A percentile compares a stretch with the other conserved stretches of the same genome.
These are phyloP conservation scores for Scaptomyza flava DNA, from an alignment of 2,888 invertebrate genomes.

Conservation along the genomic window DNA sequence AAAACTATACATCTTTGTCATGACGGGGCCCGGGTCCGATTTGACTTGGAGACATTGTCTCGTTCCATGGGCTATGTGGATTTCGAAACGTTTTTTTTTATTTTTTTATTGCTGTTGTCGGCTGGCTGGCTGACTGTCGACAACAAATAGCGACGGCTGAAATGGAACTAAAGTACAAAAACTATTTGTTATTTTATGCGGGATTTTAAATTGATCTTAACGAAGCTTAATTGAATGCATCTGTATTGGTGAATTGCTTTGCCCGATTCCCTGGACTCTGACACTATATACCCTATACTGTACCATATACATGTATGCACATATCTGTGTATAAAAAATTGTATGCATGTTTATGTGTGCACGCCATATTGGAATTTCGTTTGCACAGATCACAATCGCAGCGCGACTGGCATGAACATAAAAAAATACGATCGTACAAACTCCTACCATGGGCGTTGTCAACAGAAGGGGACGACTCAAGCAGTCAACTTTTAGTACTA, in stretches of 20 bases:
- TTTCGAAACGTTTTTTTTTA: slow-evolving; percentile 51
- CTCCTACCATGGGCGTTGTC: background rate
- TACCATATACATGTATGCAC: background rate
- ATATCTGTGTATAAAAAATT: background rate
- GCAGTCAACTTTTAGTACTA: too few species aligned
- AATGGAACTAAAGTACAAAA: slow-evolving; percentile 79
- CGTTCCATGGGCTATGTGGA: slow-evolving; percentile 57
- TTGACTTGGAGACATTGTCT: slow-evolving; percentile 67
- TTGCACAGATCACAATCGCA: slow-evolving; percentile 68
- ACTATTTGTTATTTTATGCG: slow-evolving; percentile 84
- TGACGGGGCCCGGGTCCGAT: slow-evolving; percentile 30
- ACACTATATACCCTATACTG: slow-evolving; percentile 26
- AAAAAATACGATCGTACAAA: slow-evolving; percentile 16
- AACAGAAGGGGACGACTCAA: background rate
- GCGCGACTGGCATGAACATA: slow-evolving; percentile 18
- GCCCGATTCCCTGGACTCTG: slow-evolving; percentile 70
- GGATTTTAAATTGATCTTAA: slow-evolving; percentile 85
- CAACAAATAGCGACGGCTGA: slow-evolving; percentile 66
- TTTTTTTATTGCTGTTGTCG: slow-evolving; percentile 29
- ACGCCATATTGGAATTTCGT: slow-evolving; percentile 81
- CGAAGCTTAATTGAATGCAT: slow-evolving; percentile 84
- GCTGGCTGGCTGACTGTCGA: slow-evolving; percentile 39
- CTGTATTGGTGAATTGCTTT: slow-evolving; percentile 79
- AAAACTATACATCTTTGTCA: slow-evolving; percentile 78
- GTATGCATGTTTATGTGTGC: slow-evolving; percentile 27